Evolutionary conservation across 2,113 vertebrate species (phyloP), one percentile per base, ranked within the genome.

Genomic region (Vulpes lagopus): DNA sequence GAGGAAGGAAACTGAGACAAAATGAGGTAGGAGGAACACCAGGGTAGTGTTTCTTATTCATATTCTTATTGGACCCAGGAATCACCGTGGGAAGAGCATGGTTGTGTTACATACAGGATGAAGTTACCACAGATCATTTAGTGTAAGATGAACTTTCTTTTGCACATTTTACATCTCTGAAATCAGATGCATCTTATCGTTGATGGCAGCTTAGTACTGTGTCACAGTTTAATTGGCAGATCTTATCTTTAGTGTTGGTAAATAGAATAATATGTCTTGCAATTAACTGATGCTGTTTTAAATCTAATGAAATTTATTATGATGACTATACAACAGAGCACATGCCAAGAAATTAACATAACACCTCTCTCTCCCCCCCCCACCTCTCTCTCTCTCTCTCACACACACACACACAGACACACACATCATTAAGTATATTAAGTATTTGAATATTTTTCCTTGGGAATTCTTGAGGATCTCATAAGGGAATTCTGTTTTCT

Each of bases 271-370:
- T 30, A 8, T 23, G 38, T 19, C 16, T 87, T 78, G 3, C 3
- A 91, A 53, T n/a, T 89, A 93, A 59, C 20, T 86, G 11, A 73
- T 89, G 23, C 22, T 49, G 5, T 53, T 93, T 95, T 85, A 94
- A 14, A 89, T 17, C 4, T 23, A 73, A 59, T 43, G 7, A 76
- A 80, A 88, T 84, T 80, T 51, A 94, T 49, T 49, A 51, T 35
- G 23, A 59, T 74, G 30, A 78, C 32, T 90, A 3, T 65, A 43
- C 0, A 73, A 71, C 9, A 88, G 10, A 94, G 27, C 15, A 79
- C 43, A 76, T 8, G 2, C 15, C 23, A 7, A 27, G 43, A 51
- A 27, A 76, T 76, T 76, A 76, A 76, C 49, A 51, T 76, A 76
- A 76, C 65, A n/a, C 65, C 65, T n/a, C 65, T 74, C 11, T 59